A percentile compares a stretch with the other conserved stretches of the same genome.
These are phyloP conservation scores for Hormiphora californensis DNA, from an alignment of 37 sponge, comb jelly and placozoan genomes.

Conservation along the genomic window DNA sequence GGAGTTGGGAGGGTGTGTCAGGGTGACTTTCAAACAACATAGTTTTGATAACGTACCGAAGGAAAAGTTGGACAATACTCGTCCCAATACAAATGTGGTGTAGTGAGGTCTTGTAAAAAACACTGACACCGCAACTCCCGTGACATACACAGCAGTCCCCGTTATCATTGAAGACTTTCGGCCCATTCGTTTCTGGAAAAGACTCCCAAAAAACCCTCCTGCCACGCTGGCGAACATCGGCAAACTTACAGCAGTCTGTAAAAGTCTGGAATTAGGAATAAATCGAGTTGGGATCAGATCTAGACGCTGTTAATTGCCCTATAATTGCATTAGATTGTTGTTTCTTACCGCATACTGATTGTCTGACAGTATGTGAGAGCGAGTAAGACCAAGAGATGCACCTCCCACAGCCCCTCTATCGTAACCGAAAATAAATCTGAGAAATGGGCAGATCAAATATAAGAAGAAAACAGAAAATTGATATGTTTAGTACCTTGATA, in stretches of 20 bases:
- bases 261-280: background rate
- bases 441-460: too few relatives aligned
- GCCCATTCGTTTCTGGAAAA: background rate
- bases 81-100: background rate
- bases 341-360: background rate
- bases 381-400: slow-evolving; percentile 3
- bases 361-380: background rate
- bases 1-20: background rate
- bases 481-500: too few relatives aligned
- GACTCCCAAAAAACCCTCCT: background rate
- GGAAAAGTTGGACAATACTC: background rate
- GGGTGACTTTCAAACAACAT: background rate
- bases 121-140: background rate
- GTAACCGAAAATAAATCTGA: slow-evolving; percentile 20
- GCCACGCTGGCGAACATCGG: slow-evolving; percentile 21
- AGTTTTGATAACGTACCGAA: background rate
- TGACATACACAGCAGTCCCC: background rate
- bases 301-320: background rate
- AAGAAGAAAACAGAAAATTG: too few relatives aligned
- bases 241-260: slow-evolving; percentile 3
- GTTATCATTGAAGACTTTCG: background rate
- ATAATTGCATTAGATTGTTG: background rate
- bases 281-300: background rate
- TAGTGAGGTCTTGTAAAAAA: background rate
- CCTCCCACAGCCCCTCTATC: slow-evolving; percentile 39